Conservation (phyloP, 2,113 vertebrate genomes). For the Panurus biarmicus region DNA sequence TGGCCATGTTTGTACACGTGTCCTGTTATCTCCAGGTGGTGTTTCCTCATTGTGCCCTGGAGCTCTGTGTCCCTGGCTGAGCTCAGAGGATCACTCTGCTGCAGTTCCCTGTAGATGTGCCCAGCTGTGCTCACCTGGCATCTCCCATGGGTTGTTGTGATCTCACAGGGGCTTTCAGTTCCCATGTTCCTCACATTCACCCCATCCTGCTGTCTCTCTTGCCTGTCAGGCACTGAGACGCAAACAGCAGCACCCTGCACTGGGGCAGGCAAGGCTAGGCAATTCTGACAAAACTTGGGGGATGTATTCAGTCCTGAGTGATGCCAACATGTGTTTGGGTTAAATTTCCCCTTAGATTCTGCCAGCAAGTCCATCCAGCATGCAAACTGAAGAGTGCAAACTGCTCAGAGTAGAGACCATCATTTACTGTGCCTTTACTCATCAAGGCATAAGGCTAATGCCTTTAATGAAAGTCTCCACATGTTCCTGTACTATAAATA, state of each 20-base stretch:
- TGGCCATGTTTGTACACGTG: background rate
- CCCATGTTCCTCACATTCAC: too few relatives aligned
- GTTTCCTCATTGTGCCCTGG: rapidly evolving
- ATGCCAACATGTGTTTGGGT: background rate
- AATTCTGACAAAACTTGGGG: background rate
- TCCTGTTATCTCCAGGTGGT: background rate
- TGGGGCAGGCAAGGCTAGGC: background rate
- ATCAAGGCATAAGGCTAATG: constrained; percentile 25
- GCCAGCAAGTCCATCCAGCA: background rate
- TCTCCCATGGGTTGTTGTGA: rapidly evolving
- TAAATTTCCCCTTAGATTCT: background rate
- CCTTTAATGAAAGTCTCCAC: constrained; percentile 46
- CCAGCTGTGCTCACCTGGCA: background rate
- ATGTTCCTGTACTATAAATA: constrained; percentile 62
- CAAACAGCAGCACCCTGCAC: background rate
- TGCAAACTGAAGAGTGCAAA: background rate
- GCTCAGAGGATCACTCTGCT: background rate
- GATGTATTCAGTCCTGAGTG: background rate
- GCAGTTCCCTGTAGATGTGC: background rate
- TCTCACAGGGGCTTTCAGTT: background rate
- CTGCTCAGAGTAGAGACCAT: background rate
- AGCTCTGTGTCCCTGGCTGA: background rate
- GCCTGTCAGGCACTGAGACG: background rate
- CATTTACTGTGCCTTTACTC: constrained; percentile 11
- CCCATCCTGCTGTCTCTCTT: background rate